Conservation (phyloP, 1,140 invertebrate species). For the Listronotus bonariensis region DNA sequence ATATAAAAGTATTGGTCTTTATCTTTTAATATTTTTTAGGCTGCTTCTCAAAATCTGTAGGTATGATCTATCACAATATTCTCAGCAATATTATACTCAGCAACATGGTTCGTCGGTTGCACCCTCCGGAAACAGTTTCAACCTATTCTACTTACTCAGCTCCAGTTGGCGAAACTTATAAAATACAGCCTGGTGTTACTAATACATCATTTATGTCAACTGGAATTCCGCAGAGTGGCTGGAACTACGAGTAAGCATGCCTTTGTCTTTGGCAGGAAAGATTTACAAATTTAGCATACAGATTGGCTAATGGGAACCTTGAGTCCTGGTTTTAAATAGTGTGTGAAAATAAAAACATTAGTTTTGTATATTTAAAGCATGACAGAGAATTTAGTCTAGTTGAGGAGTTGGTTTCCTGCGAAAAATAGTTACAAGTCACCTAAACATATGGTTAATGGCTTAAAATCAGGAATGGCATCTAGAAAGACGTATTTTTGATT, state of each 20-base stretch:
- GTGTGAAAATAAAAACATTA: too few relatives aligned
- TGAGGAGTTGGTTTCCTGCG: too few relatives aligned
- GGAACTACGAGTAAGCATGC: constrained; percentile 3
- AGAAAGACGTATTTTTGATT: too few relatives aligned
- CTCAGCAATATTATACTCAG: constrained; percentile 31
- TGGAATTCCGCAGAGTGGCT: constrained; percentile 1
- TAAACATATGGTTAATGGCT: too few relatives aligned
- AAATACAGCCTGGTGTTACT: constrained; percentile 11
- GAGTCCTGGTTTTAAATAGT: too few relatives aligned
- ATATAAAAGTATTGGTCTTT: too few relatives aligned
- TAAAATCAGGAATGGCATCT: too few relatives aligned
- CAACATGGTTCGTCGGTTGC: constrained; percentile 35
- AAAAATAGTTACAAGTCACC: too few relatives aligned
- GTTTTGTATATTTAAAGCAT: too few relatives aligned
- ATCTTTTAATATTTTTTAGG: constrained; percentile 6
- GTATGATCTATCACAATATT: constrained; percentile 4
- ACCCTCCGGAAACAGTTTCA: neutral
- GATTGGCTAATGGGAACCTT: too few relatives aligned
- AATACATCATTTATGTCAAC: constrained; percentile 14
- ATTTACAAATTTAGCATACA: too few relatives aligned
- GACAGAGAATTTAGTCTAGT: too few relatives aligned
- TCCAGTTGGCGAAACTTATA: constrained; percentile 23
- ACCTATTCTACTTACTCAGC: constrained; percentile 34
- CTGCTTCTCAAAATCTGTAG: constrained; percentile 15
- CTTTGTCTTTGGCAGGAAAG: neutral